Evolutionary conservation across 1,140 invertebrate genomes (phyloP), one percentile per base, ranked within the genome.

Genomic region (Stegodyphus dumicola): DNA sequence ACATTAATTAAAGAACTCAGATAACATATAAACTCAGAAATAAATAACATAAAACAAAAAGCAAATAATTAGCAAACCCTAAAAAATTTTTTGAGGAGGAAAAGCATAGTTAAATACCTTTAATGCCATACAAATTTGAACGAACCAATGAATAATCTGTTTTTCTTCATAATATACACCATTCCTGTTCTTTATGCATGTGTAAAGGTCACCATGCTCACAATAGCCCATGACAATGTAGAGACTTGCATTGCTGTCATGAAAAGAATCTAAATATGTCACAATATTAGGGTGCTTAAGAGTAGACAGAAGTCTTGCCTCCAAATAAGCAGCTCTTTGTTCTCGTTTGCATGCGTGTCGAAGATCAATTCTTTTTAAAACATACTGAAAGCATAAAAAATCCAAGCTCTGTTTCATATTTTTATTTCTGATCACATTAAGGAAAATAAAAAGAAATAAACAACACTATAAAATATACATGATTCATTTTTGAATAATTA

Each of bases 151-250:
- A 2, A 92, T 89, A 70, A 93, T 89, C 65, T 92, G 90, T 66
- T 90, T 88, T 87, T 93, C 92, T 33, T 90, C 90, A 53, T 92
- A 87, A 52, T 89, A 83, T 2, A 88, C 79, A 5, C 91, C 90
- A 87, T 91, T 90, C 65, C 91, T 90, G 86, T 91, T 90, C 83
- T 91, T 91, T n/a, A 93, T 90, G 74, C 89, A 89, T 13, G 89
- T 89, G 87, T 92, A 92, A 18, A 93, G 87, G 87, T 93, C 92
- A 15, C 92, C 92, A 65, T 91, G 91, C 83, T 92, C 92, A 89
- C 92, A 92, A 78, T 90, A 93, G 85, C 91, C 90, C 92, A 93
- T 93, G 10, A 92, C 91, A 85, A 93, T 92, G 86, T 90, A 91
- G 7, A 93, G 87, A 85, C 89, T 90, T 6, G 91, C 91, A 60